Conservation (phyloP, 1,140 invertebrate genomes). For the Drosophila biarmipes region DNA sequence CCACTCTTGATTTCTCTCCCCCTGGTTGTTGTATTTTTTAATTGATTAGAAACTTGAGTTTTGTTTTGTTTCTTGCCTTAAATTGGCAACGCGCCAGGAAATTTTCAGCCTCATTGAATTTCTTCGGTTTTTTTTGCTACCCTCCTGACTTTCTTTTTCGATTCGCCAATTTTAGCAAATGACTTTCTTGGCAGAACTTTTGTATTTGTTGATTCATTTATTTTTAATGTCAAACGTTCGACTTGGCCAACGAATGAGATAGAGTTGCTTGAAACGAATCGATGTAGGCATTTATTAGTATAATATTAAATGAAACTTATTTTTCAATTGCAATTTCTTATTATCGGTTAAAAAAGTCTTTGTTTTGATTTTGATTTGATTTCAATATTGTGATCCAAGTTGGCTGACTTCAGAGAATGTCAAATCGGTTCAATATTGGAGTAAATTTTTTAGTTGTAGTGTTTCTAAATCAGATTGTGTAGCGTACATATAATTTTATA, state of each 20-base stretch:
- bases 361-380: too few species aligned
- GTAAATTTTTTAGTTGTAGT: slow-evolving; percentile 56
- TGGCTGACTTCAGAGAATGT: slow-evolving; percentile 20
- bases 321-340: background rate
- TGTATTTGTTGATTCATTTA: slow-evolving; percentile 40
- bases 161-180: slow-evolving; percentile 57
- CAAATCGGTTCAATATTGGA: slow-evolving; percentile 29
- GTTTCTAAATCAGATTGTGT: slow-evolving; percentile 79
- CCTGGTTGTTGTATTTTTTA: slow-evolving; percentile 31
- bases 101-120: slow-evolving; percentile 61
- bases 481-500: slow-evolving; percentile 75
- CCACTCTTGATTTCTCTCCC: slow-evolving; percentile 33
- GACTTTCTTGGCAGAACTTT: slow-evolving; percentile 59
- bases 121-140: slow-evolving; percentile 8
- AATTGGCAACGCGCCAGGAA: slow-evolving; percentile 38
- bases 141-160: slow-evolving; percentile 11
- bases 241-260: background rate
- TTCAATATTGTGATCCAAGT: background rate
- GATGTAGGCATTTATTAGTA: background rate
- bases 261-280: background rate
- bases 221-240: slow-evolving; percentile 28
- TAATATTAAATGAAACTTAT: background rate
- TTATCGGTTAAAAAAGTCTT: too few species aligned
- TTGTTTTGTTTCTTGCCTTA: slow-evolving; percentile 33
- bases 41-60: slow-evolving; percentile 56